Base-by-base conservation (phyloP, 1,140 invertebrate genomes). In the Pinna nobilis region DNA sequence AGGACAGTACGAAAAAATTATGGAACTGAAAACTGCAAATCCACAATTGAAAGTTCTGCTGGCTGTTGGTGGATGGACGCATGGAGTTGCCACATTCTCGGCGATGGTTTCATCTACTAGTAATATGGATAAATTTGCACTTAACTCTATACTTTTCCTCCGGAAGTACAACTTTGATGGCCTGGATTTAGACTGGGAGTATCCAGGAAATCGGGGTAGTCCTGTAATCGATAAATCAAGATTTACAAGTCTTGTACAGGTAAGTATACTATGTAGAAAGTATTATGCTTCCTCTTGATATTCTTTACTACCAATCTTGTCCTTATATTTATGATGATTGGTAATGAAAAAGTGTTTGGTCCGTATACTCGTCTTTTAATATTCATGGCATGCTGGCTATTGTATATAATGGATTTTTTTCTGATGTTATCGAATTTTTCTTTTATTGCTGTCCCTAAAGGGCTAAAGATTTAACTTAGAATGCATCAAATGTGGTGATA, bases 51-150 rank as follows among this genome's bases (percentile, higher is more conserved):
- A 97, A 89, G 97, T 95, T 0, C 90, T 98, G 88, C 90, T 98
- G 68, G 97, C 97, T 5, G 95, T 98, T 70, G 97, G 97, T 18
- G 97, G 97, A 0, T 99, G 97, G 97, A 98, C 97, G 85, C 96
- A 98, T 89, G 97, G 96, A 13, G 97, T 96, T 0, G 92, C 93
- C 18, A 92, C 95, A 70, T 90, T 89, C 64, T 84, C 82, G 33
- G 64, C 70, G 1, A 87, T 89, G 86, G 81, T 86, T 1, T 67
- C 70, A 33, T 85, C 77, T 15, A 9, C 76, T 2, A 67, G 70
- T n/a, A 76, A 51, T 11, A 55, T 83, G 18, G 50, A 77, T 25
- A 76, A 81, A 39, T 89, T 89, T 60, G 79, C 82, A n/a, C 65
- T 73, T 47, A 73, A 76, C 60, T 92, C 94, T 30, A 92, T 98